These are phyloP conservation scores for Ispidina picta DNA, from an alignment of 2,797 vertebrate genomes.

Conservation along the genomic window DNA sequence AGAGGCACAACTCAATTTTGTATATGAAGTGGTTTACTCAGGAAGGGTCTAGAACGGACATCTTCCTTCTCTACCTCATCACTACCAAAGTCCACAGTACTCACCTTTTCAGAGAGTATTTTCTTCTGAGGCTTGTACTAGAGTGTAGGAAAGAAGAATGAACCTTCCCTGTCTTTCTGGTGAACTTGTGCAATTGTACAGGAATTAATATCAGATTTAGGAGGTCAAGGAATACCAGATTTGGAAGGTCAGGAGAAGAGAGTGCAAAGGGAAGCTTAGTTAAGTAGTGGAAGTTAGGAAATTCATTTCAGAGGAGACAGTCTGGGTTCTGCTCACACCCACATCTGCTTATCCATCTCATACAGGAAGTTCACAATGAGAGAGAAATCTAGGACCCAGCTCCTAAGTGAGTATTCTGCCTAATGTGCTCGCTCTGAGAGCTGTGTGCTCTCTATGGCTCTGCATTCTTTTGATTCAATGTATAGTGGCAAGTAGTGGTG, in stretches of 20 bases:
- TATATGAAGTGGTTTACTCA: neutral
- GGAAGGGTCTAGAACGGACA: neutral
- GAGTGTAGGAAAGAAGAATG: neutral
- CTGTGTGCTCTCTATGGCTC: neutral
- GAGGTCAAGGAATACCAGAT: neutral
- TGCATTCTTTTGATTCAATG: neutral
- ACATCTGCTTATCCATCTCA: neutral
- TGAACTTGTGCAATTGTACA: neutral
- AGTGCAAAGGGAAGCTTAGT: neutral
- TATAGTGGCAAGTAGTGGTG: neutral
- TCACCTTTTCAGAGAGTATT: neutral
- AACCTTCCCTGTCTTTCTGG: neutral
- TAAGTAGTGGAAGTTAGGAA: neutral
- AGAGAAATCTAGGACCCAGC: neutral
- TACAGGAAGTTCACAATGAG: neutral
- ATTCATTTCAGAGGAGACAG: neutral
- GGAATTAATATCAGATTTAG: neutral
- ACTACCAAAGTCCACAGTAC: neutral
- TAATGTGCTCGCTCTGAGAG: neutral
- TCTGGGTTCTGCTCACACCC: neutral
- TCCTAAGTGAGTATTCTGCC: neutral
- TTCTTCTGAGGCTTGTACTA: neutral
- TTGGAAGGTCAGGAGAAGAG: neutral
- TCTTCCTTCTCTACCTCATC: neutral
- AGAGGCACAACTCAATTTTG: neutral